Percentiles rank a stretch among this genome's conserved stretches.
phyloP scores from a whole-genome alignment of 2,888 invertebrate species.

The Nymphalis polychloros region DNA sequence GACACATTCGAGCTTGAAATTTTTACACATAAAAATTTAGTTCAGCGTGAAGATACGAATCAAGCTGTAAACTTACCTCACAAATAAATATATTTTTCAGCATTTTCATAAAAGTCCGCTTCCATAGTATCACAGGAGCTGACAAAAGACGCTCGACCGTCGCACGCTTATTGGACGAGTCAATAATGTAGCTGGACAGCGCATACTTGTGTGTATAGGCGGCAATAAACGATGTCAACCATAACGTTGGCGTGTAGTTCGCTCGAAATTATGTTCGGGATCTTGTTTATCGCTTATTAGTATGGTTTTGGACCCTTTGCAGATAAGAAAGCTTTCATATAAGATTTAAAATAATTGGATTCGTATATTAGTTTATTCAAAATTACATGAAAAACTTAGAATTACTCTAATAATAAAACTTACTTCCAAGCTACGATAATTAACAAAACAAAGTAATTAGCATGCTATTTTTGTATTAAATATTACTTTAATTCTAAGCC shows the following conservation, averaged over 20 bases:
- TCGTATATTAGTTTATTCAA: too few species aligned
- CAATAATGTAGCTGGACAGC: constrained; percentile 75
- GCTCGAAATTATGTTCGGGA: constrained; percentile 40
- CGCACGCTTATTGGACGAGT: constrained; percentile 78
- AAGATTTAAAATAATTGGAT: neutral
- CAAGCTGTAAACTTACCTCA: too few species aligned
- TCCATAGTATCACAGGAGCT: constrained; percentile 48
- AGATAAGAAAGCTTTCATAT: neutral
- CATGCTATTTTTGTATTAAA: too few species aligned
- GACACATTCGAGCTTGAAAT: too few species aligned
- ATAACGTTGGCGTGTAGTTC: constrained; percentile 65
- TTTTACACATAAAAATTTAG: too few species aligned
- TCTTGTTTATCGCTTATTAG: constrained; percentile 29
- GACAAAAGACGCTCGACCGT: constrained; percentile 72
- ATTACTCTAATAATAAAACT: too few species aligned
- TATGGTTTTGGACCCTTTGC: constrained; percentile 2
- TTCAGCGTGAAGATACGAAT: too few species aligned
- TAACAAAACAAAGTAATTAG: too few species aligned
- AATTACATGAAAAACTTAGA: too few species aligned
- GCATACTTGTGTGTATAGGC: constrained; percentile 60
- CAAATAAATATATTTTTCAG: too few species aligned
- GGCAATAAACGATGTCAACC: constrained; percentile 69
- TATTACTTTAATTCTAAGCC: neutral
- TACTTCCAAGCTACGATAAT: too few species aligned
- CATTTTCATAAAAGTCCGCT: constrained; percentile 37